Conservation (phyloP, 2,113 vertebrate species). For the Steatornis caripensis region DNA sequence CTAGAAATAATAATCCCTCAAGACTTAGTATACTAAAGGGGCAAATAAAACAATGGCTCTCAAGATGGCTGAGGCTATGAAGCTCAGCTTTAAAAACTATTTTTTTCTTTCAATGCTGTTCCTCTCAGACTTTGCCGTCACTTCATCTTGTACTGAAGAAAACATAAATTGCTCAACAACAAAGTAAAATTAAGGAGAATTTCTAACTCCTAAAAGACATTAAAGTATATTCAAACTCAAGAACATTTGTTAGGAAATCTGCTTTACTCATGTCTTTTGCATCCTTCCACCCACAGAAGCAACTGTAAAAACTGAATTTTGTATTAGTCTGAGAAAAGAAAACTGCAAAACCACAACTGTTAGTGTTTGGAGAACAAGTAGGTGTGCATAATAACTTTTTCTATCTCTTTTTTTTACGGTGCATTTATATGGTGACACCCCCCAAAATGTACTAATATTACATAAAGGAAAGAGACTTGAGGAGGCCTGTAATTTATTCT, state of each 20-base stretch:
- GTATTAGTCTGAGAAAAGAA: not conserved
- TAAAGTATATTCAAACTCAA: not conserved
- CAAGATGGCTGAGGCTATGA: not conserved
- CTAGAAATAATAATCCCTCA: not conserved
- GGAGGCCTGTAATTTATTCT: not conserved
- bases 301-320: slow-evolving; percentile 29
- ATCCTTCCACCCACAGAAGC: not conserved
- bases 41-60: not conserved
- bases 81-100: not conserved
- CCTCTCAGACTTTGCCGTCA: not conserved
- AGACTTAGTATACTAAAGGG: not conserved
- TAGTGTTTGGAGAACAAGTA: not conserved
- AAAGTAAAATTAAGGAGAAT: not conserved
- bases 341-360: not conserved
- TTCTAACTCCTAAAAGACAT: not conserved
- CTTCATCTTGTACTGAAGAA: not conserved
- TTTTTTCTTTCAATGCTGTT: not conserved
- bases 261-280: not conserved
- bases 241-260: not conserved
- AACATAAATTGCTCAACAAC: not conserved
- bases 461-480: not conserved
- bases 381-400: not conserved
- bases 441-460: not conserved
- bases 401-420: not conserved
- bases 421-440: not conserved